Percentiles rank a stretch among this genome's conserved stretches.
Evolutionary conservation across 1,140 invertebrate species (phyloP).

Genomic region (Drosophila sucinea): DNA sequence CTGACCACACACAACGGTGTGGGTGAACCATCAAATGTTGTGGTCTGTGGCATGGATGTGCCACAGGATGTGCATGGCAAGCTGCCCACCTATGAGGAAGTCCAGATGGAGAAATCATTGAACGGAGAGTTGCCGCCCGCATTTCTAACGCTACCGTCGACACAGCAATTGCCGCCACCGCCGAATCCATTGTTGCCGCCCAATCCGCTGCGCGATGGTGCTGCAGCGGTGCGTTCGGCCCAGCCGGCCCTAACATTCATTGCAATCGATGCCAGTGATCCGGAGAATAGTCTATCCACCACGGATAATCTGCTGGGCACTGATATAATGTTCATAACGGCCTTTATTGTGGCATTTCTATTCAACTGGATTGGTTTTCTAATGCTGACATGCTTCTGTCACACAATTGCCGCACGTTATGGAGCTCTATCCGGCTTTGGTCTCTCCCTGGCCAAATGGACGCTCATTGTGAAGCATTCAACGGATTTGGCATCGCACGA

Average conservation of each 20-base stretch:
- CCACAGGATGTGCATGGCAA: constrained; percentile 86
- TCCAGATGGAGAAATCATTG: constrained; percentile 92
- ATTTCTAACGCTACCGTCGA: constrained; percentile 67
- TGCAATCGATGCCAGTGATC: constrained; percentile 88
- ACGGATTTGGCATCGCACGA: constrained; percentile 92
- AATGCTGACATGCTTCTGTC: constrained; percentile 95
- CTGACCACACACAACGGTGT: constrained; percentile 34
- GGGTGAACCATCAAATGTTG: constrained; percentile 1
- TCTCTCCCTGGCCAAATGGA: constrained; percentile 96
- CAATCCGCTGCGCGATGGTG: constrained; percentile 82
- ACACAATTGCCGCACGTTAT: constrained; percentile 95
- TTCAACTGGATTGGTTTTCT: constrained; percentile 98
- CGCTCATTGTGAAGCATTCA: constrained; percentile 95
- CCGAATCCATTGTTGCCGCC: constrained; percentile 67
- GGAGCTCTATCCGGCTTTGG: constrained; percentile 96
- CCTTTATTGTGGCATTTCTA: constrained; percentile 93
- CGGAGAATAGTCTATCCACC: constrained; percentile 86
- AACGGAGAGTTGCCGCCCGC: constrained; percentile 86
- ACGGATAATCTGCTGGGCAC: constrained; percentile 92
- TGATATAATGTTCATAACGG: constrained; percentile 94
- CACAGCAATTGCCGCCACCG: constrained; percentile 67
- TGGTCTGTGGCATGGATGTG: not conserved
- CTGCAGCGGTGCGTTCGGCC: constrained; percentile 81
- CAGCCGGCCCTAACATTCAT: constrained; percentile 88
- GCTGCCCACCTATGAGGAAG: constrained; percentile 95